These are phyloP conservation scores for Cyrtonyx montezumae DNA, from an alignment of 2,113 vertebrate genomes.

Conservation along the genomic window DNA sequence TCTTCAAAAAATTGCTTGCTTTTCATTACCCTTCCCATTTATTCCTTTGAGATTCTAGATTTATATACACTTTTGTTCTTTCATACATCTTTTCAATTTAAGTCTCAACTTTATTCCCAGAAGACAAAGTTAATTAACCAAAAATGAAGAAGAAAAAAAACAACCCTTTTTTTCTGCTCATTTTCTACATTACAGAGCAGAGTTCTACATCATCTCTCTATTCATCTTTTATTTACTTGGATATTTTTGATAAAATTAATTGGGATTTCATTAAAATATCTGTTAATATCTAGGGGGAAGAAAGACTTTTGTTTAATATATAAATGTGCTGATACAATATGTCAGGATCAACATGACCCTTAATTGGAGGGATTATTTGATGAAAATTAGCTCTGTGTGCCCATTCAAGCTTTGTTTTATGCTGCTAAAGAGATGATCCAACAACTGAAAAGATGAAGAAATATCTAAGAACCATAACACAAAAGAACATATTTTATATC, in stretches of 20 bases:
- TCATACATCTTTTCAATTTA: not conserved
- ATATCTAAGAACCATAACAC: not conserved
- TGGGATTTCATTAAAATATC: constrained; percentile 22
- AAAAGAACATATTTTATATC: not conserved
- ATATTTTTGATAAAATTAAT: constrained; percentile 46
- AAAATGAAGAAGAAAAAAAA: not conserved
- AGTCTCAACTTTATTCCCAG: not conserved
- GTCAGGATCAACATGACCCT: not conserved
- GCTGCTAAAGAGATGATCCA: not conserved
- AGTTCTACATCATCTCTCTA: constrained; percentile 6
- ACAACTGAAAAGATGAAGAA: not conserved
- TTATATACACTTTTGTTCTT: not conserved
- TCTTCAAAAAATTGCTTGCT: not conserved
- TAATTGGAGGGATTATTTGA: constrained; percentile 2
- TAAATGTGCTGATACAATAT: not conserved
- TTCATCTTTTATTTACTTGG: constrained; percentile 46
- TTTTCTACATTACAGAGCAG: constrained; percentile 38
- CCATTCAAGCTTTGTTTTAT: constrained; percentile 3
- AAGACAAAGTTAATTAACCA: constrained; percentile 46
- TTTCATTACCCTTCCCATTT: not conserved
- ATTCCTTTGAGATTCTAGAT: not conserved
- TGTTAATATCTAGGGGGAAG: constrained; percentile 21
- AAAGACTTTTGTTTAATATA: constrained; percentile 37
- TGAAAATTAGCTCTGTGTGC: not conserved
- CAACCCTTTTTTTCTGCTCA: not conserved